Conservation (phyloP, 2,888 invertebrate species). For the Aethes cnicana region DNA sequence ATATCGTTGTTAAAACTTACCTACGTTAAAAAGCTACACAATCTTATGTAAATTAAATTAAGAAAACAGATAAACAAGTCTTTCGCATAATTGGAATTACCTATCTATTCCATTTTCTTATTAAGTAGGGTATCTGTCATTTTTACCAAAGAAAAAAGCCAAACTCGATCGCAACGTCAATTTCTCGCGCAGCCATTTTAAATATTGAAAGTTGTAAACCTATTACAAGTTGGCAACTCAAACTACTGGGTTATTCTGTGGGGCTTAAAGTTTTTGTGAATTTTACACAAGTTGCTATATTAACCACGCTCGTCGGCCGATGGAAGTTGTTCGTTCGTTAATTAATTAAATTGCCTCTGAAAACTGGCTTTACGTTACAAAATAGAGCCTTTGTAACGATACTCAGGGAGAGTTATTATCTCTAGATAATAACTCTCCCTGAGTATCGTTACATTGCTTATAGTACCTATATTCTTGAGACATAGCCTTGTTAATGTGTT, state of each 20-base stretch:
- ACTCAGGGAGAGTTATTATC: too few relatives aligned
- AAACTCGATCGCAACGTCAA: conserved; percentile 39
- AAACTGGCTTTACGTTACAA: conserved; percentile 28
- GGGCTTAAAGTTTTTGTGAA: conserved; percentile 73
- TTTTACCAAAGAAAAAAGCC: conserved; percentile 25
- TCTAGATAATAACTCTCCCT: too few relatives aligned
- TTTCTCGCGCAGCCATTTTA: conserved; percentile 46
- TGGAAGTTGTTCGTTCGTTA: conserved; percentile 54
- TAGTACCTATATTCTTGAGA: too few relatives aligned
- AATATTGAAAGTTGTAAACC: conserved; percentile 66
- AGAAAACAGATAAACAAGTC: too few relatives aligned
- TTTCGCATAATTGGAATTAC: too few relatives aligned
- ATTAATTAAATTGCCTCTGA: conserved; percentile 62
- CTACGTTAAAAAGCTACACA: too few relatives aligned
- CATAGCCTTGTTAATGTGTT: too few relatives aligned
- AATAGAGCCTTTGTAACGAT: conserved; percentile 3
- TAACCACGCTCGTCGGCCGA: conserved; percentile 51
- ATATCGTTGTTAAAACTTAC: too few relatives aligned
- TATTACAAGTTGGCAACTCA: conserved; percentile 63
- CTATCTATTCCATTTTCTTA: too few relatives aligned
- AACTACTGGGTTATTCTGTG: conserved; percentile 53
- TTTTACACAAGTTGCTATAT: conserved; percentile 66
- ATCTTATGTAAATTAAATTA: too few relatives aligned
- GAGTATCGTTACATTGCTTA: too few relatives aligned
- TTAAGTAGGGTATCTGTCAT: too few relatives aligned